phyloP scores from a whole-genome alignment of 2,888 invertebrate species.

The Achlya flavicornis region DNA sequence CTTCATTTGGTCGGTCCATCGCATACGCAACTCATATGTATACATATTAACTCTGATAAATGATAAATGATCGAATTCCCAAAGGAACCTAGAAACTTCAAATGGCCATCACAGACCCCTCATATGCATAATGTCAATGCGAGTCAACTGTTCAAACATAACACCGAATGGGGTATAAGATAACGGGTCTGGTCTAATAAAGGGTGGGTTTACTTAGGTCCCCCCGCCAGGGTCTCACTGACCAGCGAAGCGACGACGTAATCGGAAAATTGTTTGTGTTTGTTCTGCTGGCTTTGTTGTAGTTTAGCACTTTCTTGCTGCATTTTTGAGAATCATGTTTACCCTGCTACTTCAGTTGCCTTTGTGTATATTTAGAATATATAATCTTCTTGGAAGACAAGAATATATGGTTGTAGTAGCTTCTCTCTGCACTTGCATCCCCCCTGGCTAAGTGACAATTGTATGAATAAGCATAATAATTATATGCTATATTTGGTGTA shows the following conservation, averaged over 20 bases:
- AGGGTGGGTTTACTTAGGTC: constrained; percentile 3
- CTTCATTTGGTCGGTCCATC: too few species aligned
- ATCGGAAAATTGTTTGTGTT: neutral
- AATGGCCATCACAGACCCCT: neutral
- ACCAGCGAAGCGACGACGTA: neutral
- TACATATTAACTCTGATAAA: too few species aligned
- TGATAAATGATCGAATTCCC: neutral
- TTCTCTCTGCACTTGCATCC: too few species aligned
- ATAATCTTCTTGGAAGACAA: too few species aligned
- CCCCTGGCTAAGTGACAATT: too few species aligned
- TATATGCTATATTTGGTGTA: too few species aligned
- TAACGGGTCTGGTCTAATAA: neutral
- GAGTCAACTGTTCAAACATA: neutral
- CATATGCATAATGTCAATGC: neutral
- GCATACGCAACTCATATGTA: too few species aligned
- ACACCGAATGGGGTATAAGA: neutral
- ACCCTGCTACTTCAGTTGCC: too few species aligned
- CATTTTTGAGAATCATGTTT: neutral
- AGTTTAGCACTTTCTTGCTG: neutral
- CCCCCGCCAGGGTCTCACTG: neutral
- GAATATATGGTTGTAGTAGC: too few species aligned
- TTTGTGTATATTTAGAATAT: too few species aligned
- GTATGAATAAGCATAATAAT: too few species aligned
- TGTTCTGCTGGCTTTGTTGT: constrained; percentile 1
- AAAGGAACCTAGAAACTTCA: neutral